Percentiles rank a stretch among this genome's conserved stretches.
Conservation (phyloP, 2,888 invertebrate genomes). For the Eretmocerus hayati region DNA sequence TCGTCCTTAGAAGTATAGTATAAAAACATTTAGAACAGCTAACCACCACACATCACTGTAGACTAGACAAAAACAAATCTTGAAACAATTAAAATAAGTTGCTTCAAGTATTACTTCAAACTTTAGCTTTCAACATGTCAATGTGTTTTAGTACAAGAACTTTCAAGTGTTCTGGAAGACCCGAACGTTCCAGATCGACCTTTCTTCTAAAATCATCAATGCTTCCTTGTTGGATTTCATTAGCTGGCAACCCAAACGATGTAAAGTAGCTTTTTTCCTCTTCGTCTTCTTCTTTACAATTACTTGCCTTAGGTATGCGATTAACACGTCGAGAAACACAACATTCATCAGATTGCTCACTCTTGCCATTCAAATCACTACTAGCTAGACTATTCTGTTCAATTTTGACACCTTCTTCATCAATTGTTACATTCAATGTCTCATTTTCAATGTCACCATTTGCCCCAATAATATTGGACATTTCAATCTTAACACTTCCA, state of each 20-base stretch:
- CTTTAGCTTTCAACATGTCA: slow-evolving; percentile 29
- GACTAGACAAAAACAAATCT: slow-evolving; percentile 10
- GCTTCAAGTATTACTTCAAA: slow-evolving; percentile 1
- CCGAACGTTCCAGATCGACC: slow-evolving; percentile 18
- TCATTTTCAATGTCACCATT: too few relatives aligned
- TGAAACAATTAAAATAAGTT: slow-evolving; percentile 8
- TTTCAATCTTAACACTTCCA: not conserved
- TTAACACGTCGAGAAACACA: not conserved
- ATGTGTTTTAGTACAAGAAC: slow-evolving; percentile 38
- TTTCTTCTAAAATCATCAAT: slow-evolving; percentile 2
- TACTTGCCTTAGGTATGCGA: not conserved
- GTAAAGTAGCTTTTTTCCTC: not conserved
- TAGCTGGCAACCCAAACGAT: not conserved
- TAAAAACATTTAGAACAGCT: slow-evolving; percentile 22
- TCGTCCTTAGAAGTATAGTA: slow-evolving; percentile 17
- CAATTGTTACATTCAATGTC: not conserved
- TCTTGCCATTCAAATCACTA: not conserved
- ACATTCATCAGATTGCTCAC: not conserved
- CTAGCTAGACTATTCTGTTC: not conserved
- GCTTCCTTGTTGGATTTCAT: slow-evolving; percentile 1
- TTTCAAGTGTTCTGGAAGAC: slow-evolving; percentile 30
- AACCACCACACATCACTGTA: slow-evolving; percentile 4
- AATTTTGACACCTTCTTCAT: slow-evolving; percentile 3
- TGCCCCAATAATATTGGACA: too few relatives aligned
- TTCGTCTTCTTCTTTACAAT: not conserved